Base-by-base conservation (phyloP, 2,888 invertebrate species). In the Leptopilina drosophilae region DNA sequence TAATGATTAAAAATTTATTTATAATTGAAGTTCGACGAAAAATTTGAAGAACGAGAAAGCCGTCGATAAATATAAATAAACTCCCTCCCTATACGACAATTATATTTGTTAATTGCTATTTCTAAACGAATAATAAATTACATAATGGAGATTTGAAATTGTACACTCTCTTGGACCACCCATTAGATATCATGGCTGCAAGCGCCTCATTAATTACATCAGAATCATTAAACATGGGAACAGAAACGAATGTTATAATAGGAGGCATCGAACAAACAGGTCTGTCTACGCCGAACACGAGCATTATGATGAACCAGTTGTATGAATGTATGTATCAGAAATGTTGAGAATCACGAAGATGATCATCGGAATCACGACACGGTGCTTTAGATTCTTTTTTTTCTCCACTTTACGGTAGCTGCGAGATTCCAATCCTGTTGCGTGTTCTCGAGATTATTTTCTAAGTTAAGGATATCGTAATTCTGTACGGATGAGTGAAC, bases 171-270 rank as follows among this genome's bases (percentile, higher is more conserved):
- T 33, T 15, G 69, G 69, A 69, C 69, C 69, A 69, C 69, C 69
- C 69, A 69, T 20, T 67, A 15, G 40, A 66, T 66, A 9, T 8
- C 14, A 69, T 53, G 20, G 69, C 69, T 53, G 7, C 49, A 12
- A 49, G 69, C 53, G 49, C 20, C 69, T 69, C 69, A 69, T 69
- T 69, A 69, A 69, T 69, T 69, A 69, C 26, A 53, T 20, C 6
- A 26, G 8, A 26, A 7, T 69, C 26, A 69, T 69, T 69, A 69
- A 33, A 26, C 26, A 49, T 46, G 12, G 26, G 42, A 53, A 69
- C 20, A 49, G 33, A 33, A 67, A 49, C 67, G 11, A 46, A 67
- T 49, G 26, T 20, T 20, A 20, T 46, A 20, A 20, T 69, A 69
- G 46, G 49, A 20, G 49, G 42, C 33, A 33, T 33, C 33, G 33